Base-by-base conservation (phyloP, 2,888 invertebrate species). In the Chrysotoxum bicinctum region DNA sequence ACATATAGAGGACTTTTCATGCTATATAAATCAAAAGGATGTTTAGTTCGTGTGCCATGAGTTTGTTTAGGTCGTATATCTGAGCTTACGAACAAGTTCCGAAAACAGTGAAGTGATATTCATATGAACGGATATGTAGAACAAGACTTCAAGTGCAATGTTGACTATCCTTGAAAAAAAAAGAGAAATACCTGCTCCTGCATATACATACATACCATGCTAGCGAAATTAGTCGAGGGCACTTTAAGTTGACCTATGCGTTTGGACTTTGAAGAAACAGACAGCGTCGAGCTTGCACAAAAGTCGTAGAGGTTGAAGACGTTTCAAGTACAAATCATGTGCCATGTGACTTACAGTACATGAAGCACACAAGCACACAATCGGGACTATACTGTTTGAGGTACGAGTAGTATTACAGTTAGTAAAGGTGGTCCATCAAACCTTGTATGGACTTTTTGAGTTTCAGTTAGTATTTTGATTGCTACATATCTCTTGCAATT, bases 11-110 rank as follows among this genome's bases (percentile, higher is more conserved):
- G 56, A 80, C 56, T 30, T 73, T 77, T 48, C 54, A 54, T 75
- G 23, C 45, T 40, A 81, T 56, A 81, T 85, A 85, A 73, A 80
- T 85, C 73, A 85, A 77, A 73, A 73, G 76, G 76, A 81, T 85
- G 69, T 85, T 73, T 66, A 76, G 64, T 85, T 76, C 72, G 72
- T 75, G 52, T 60, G 54, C 56, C 54, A 19, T 30, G 58, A 19
- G 58, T 54, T 74, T 69, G 54, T 64, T 60, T 68, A n/a, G n/a
- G n/a, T n/a, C n/a, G n/a, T n/a, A 40, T 60, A 73, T 32, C 70
- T 21, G 16, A 30, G 58, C 64, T 43, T 30, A 66, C 66, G 40
- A 32, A 30, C 48, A 62, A 54, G 21, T 70, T 73, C 68, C 68
- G 40, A 78, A 60, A 83, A 62, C 37, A 40, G 58, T 73, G 54